phyloP scores from a whole-genome alignment of 2,113 vertebrate genomes.

The Beaufortia kweichowensis region DNA sequence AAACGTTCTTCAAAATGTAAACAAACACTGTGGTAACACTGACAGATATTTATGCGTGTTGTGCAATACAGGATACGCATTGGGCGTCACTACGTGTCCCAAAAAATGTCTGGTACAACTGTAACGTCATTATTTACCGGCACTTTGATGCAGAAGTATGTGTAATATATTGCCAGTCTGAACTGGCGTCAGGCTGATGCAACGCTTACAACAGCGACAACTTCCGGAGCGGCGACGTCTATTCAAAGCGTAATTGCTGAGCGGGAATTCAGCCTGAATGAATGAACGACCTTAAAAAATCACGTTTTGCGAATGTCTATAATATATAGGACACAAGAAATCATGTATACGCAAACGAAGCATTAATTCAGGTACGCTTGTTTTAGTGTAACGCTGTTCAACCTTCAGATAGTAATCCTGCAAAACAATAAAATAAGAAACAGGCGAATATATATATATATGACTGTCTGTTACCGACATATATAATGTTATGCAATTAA shows the following conservation, averaged over 20 bases:
- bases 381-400: background rate
- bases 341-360: background rate
- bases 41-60: background rate
- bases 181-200: conserved; percentile 21
- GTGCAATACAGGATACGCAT: background rate
- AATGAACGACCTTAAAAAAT: background rate
- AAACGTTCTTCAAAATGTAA: too few relatives aligned
- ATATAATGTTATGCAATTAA: background rate
- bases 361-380: background rate
- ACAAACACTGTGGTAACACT: too few relatives aligned
- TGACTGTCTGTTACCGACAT: background rate
- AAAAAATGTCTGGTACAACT: background rate
- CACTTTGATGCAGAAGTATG: background rate
- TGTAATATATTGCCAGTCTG: background rate
- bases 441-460: background rate
- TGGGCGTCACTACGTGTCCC: too few relatives aligned
- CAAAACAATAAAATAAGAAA: background rate
- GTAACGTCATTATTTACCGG: background rate
- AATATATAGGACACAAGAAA: background rate
- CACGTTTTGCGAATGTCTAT: background rate
- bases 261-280: background rate
- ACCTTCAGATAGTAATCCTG: background rate
- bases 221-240: background rate
- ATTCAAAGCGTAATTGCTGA: background rate
- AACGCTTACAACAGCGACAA: conserved; percentile 4